These are phyloP conservation scores for Priocnemis perturbator DNA, from an alignment of 2,888 invertebrate species.

Conservation along the genomic window DNA sequence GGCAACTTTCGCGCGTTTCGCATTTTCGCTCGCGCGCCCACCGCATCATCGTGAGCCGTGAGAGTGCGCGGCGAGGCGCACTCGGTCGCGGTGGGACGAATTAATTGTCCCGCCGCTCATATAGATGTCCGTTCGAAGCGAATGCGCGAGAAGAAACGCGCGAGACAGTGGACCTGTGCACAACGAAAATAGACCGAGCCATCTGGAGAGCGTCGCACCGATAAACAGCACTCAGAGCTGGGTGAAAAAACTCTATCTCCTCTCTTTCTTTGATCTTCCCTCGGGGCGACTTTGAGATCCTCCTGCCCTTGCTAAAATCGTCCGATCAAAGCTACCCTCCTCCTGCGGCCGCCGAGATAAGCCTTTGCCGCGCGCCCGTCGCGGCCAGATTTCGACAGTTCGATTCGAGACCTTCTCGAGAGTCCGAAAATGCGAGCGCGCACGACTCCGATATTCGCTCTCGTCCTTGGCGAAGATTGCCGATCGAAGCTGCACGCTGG, in stretches of 20 bases:
- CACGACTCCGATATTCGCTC: too few species aligned
- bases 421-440: too few species aligned
- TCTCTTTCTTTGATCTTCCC: constrained; percentile 63
- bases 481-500: too few species aligned
- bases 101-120: too few species aligned
- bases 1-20: too few species aligned
- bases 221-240: constrained; percentile 63
- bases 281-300: constrained; percentile 29
- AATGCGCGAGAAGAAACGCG: too few species aligned
- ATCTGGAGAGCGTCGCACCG: constrained; percentile 71
- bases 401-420: constrained; percentile 2
- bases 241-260: constrained; percentile 57
- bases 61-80: too few species aligned
- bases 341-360: constrained; percentile 15
- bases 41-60: too few species aligned
- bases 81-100: too few species aligned
- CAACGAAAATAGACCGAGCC: constrained; percentile 68
- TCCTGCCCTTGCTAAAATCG: constrained; percentile 20
- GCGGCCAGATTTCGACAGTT: constrained; percentile 24
- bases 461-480: too few species aligned
- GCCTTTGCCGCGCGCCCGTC: constrained; percentile 15
- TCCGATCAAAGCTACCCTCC: constrained; percentile 44
- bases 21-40: too few species aligned
- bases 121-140: too few species aligned
- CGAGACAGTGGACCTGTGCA: constrained; percentile 39